Base-by-base conservation (phyloP, 2,888 invertebrate genomes). In the Ptychoptera contaminata region DNA sequence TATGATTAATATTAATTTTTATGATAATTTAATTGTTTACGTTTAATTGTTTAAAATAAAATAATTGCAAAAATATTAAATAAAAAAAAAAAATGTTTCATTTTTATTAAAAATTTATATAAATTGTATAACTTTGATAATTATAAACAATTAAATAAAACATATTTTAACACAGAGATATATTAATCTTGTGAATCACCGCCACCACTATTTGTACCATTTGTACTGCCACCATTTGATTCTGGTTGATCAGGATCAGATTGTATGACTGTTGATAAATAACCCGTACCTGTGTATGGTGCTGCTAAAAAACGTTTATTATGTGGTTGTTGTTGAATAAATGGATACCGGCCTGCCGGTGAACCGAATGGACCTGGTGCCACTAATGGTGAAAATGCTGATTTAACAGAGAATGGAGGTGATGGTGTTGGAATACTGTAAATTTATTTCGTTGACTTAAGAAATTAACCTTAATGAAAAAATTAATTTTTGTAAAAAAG, bases 211-310 rank as follows among this genome's bases (percentile, higher is more conserved):
- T 38, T 38, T 37, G 37, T 42, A 14, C 39, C 40, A 32, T 43
- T 45, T 11, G 31, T 40, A 34, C 40, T 40, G 16, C 40, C 40
- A 30, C 64, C 61, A 51, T 63, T 65, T 42, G 65, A 63, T 48
- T 65, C 64, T 1, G 63, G 60, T 47, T 64, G 63, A 37, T 65
- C 65, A 30, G 57, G 57, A 23, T 65, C 63, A 3, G 65, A 56
- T 47, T 59, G 59, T 5, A 86, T 81, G 16, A 87, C 82, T 0
- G 85, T 84, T 0, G 86, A 81, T 43, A 87, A 63, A 58, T 85
- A 87, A 1, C 85, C 85, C 0, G 86, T 84, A 5, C 86, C 85
- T 12, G 82, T 76, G 59, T 86, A 86, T 0, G 86, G 86, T 0
- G 86, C 85, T 0, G 85, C 78, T 1, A 87, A 65, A 60, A 87